Evolutionary conservation across 2,797 vertebrate genomes (phyloP).

Genomic region (Semaprochilodus insignis): DNA sequence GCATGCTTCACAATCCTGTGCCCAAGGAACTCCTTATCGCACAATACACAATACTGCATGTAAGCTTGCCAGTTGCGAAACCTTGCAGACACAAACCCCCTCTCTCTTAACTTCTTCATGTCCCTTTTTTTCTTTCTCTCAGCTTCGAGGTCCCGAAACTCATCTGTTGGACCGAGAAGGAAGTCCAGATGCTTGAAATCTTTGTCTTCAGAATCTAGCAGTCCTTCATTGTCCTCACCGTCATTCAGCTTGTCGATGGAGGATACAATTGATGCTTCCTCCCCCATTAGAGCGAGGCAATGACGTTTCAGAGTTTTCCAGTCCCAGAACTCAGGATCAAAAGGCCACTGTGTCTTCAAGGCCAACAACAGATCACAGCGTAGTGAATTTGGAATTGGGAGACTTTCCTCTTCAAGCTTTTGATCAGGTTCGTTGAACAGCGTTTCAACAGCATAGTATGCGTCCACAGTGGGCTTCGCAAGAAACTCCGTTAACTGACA

Average conservation of each 20-base stretch:
- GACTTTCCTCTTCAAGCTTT: slow-evolving; percentile 96
- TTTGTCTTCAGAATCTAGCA: slow-evolving; percentile 85
- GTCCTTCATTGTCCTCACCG: slow-evolving; percentile 91
- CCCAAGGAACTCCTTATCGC: slow-evolving; percentile 98
- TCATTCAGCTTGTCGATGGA: slow-evolving; percentile 97
- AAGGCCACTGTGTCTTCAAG: slow-evolving; percentile 99
- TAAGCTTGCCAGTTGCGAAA: slow-evolving; percentile 99
- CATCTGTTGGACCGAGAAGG: slow-evolving; percentile 85
- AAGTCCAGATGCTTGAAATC: slow-evolving; percentile 87
- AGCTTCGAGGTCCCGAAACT: slow-evolving; percentile 85
- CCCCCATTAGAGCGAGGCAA: slow-evolving; percentile 98
- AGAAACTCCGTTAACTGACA: slow-evolving; percentile 99
- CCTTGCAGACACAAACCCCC: slow-evolving; percentile 96
- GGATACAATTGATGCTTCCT: slow-evolving; percentile 96
- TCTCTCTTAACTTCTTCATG: slow-evolving; percentile 93
- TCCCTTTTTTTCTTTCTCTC: slow-evolving; percentile 95
- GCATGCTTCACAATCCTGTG: slow-evolving; percentile 98
- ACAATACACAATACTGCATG: slow-evolving; percentile 99
- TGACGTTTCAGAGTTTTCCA: slow-evolving; percentile 99
- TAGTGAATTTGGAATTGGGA: slow-evolving; percentile 97
- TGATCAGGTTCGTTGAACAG: slow-evolving; percentile 98
- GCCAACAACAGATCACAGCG: slow-evolving; percentile 98
- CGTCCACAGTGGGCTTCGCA: slow-evolving; percentile 95
- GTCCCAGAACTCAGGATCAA: slow-evolving; percentile 99
- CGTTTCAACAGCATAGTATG: slow-evolving; percentile 98